Conservation (phyloP, 2,797 vertebrate genomes). For the Galago senegalensis region DNA sequence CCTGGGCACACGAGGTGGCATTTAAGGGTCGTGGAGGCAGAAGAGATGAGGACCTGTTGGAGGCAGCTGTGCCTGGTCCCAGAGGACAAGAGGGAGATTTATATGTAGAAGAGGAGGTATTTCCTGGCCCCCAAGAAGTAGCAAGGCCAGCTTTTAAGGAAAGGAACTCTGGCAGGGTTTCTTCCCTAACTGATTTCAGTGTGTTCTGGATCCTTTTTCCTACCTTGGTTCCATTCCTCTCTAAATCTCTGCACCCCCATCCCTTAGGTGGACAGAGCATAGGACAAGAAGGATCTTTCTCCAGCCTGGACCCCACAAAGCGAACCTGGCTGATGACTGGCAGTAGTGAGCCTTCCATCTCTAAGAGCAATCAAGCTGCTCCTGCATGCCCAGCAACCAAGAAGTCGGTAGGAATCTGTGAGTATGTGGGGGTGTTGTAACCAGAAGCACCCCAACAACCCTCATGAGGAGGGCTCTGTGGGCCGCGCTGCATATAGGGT, state of each 20-base stretch:
- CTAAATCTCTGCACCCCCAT: not conserved
- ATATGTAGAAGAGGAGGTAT: not conserved
- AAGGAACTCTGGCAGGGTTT: too few species aligned
- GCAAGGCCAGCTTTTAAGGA: not conserved
- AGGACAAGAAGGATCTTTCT: not conserved
- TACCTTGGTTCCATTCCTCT: not conserved
- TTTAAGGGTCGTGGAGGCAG: accelerated
- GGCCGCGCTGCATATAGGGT: accelerated
- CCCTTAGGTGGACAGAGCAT: not conserved
- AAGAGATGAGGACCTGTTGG: not conserved
- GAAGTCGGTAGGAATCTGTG: not conserved
- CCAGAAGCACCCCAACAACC: not conserved
- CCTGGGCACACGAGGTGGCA: accelerated
- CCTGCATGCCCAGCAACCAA: too few species aligned
- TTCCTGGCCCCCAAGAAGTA: not conserved
- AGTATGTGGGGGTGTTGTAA: too few species aligned
- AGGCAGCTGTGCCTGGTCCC: not conserved
- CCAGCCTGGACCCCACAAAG: not conserved
- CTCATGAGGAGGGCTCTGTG: not conserved
- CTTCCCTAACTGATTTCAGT: not conserved
- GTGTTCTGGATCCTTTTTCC: not conserved
- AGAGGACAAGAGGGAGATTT: accelerated
- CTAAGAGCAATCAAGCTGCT: not conserved
- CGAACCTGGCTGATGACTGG: accelerated
- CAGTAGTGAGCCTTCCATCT: not conserved